These are phyloP conservation scores for Timema cristinae DNA, from an alignment of 2,888 invertebrate genomes.

Conservation along the genomic window DNA sequence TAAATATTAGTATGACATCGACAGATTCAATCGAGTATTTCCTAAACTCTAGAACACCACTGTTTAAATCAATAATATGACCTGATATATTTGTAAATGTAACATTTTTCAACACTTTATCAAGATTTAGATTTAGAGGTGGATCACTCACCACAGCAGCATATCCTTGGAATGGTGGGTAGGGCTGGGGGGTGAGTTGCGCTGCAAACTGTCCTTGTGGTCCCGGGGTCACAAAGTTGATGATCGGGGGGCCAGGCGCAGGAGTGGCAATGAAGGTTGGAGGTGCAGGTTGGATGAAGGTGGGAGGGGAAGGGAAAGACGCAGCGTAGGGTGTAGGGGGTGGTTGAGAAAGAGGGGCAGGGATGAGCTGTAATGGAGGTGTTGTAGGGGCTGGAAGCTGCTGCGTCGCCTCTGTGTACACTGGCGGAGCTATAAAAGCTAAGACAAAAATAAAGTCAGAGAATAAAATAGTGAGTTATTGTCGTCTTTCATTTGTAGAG, in stretches of 20 bases:
- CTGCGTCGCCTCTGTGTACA: conserved; percentile 22
- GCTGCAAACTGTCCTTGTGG: conserved; percentile 22
- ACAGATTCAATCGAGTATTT: too few species aligned
- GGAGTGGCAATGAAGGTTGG: conserved; percentile 26
- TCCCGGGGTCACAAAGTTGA: conserved; percentile 46
- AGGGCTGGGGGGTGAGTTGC: conserved; percentile 26
- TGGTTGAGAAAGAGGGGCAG: conserved; percentile 21
- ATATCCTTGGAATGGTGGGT: conserved; percentile 29
- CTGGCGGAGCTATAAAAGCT: conserved; percentile 22
- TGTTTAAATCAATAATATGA: too few species aligned
- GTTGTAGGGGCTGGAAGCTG: conserved; percentile 25
- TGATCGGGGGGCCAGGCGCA: conserved; percentile 41
- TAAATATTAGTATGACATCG: too few species aligned
- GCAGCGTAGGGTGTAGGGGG: conserved; percentile 25
- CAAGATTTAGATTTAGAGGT: too few species aligned
- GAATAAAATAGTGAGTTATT: background rate
- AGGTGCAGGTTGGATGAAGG: conserved; percentile 28
- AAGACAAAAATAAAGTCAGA: background rate
- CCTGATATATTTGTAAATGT: too few species aligned
- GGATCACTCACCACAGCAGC: conserved; percentile 30
- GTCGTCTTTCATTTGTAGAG: too few species aligned
- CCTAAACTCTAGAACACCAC: too few species aligned
- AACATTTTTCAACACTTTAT: too few species aligned
- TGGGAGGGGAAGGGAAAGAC: conserved; percentile 22
- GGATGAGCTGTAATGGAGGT: conserved; percentile 19